Base-by-base conservation (phyloP, 35 echinoderm and acorn worm species). In the Ptychodera flava region DNA sequence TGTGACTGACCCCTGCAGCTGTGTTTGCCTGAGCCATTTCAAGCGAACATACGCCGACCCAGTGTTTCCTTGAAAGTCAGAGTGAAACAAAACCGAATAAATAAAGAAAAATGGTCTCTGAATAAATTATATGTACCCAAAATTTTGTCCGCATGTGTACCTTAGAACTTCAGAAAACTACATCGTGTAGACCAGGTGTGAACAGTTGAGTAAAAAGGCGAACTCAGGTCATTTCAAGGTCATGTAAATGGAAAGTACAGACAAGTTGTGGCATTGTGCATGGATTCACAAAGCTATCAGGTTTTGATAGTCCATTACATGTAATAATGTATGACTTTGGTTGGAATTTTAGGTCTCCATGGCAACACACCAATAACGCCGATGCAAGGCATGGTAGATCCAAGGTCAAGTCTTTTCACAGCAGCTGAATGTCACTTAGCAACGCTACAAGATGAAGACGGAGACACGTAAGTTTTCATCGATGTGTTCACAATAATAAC, bases 401-500 rank as follows among this genome's bases (percentile, higher is more conserved):
- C 82, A 2, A 2, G 34, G 1, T 35, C 34, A 16, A 83, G 82
- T 83, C 30, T 83, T 10, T 37, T 83, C 15, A 36, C 37, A 36
- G 82, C 82, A 12, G 31, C 33, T 16, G 82, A 83, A 28, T 36
- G 34, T 37, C 82, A 83, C 33, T 35, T 36, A 83, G 82, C 82
- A 36, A 83, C 82, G 12, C 33, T 36, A 28, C 34, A 34, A 28
- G 82, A 83, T 83, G 82, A 83, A 37, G 82, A 83, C 30, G 82
- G 82, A 83, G 82, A 83, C 35, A 83, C 82, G 82, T 83, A 37
- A 83, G 82, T 82, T 1, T 64, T 64, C 22, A 64, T n/a, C n/a
- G n/a, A n/a, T n/a, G n/a, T n/a, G n/a, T n/a, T n/a, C n/a, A n/a
- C n/a, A n/a, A n/a, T n/a, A n/a, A n/a, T n/a, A n/a, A n/a, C n/a